Evolutionary conservation across 2,888 invertebrate species (phyloP).

Genomic region (Drosophila demipolita): DNA sequence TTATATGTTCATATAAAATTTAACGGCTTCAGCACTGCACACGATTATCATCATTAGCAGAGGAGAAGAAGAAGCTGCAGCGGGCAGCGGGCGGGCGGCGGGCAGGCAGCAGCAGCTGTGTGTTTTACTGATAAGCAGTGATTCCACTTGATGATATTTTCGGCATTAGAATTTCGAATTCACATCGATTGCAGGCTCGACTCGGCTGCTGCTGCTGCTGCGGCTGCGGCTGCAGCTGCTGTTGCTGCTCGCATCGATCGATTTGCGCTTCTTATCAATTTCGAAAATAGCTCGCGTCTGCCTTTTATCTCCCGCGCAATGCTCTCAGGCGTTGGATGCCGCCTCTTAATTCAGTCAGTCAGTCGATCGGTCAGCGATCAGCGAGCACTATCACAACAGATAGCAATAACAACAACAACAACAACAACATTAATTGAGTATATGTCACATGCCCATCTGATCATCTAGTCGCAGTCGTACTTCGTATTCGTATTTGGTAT

Average conservation of each 20-base stretch:
- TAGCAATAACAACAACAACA: slow-evolving; percentile 16
- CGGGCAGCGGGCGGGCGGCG: too few relatives aligned
- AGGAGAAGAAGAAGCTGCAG: too few relatives aligned
- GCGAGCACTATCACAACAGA: slow-evolving; percentile 52
- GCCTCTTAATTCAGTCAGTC: slow-evolving; percentile 69
- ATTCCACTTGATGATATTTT: slow-evolving; percentile 20
- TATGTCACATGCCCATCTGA: slow-evolving; percentile 37
- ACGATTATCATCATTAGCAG: background rate
- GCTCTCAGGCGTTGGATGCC: slow-evolving; percentile 44
- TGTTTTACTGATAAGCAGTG: slow-evolving; percentile 37
- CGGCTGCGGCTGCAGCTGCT: background rate
- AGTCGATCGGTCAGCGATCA: slow-evolving; percentile 46
- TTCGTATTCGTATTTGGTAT: slow-evolving; percentile 32
- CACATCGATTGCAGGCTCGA: background rate
- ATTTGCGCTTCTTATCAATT: slow-evolving; percentile 63
- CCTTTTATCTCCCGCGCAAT: slow-evolving; percentile 57
- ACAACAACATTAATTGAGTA: slow-evolving; percentile 15
- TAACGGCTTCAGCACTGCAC: background rate
- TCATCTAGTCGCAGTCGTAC: slow-evolving; percentile 6
- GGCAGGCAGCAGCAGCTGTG: background rate
- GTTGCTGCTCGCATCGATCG: slow-evolving; percentile 33
- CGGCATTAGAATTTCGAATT: slow-evolving; percentile 32
- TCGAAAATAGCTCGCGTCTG: slow-evolving; percentile 59
- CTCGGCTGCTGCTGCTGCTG: background rate
- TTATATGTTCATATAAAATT: background rate